phyloP scores from a whole-genome alignment of 2,888 invertebrate genomes.

The Meiosimyza platycephala region DNA sequence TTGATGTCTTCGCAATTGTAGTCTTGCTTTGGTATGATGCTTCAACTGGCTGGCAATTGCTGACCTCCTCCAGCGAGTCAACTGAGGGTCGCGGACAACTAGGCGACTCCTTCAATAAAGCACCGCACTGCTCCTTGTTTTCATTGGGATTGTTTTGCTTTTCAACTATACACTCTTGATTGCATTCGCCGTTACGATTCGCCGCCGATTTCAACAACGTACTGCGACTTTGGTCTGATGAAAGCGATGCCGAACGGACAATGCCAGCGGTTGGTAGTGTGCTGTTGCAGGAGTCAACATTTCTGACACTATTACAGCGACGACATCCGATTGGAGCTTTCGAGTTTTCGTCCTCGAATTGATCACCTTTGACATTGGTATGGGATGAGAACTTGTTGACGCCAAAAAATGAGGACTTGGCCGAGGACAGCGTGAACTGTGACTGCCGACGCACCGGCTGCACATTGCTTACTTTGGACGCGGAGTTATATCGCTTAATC shows the following conservation, averaged over 20 bases:
- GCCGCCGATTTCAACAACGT: neutral
- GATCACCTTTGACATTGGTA: conserved; percentile 21
- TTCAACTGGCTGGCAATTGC: conserved; percentile 43
- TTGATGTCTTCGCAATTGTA: conserved; percentile 61
- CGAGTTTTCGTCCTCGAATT: neutral
- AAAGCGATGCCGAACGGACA: neutral
- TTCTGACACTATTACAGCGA: conserved; percentile 17
- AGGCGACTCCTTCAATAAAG: neutral
- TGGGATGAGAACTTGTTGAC: conserved; percentile 43
- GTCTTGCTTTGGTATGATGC: conserved; percentile 62
- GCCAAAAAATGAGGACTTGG: conserved; percentile 55
- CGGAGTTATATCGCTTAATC: conserved; percentile 60
- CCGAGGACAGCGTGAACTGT: conserved; percentile 51
- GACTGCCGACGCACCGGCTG: conserved; percentile 33
- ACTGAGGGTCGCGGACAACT: conserved; percentile 6
- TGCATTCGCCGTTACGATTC: conserved; percentile 23
- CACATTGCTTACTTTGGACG: conserved; percentile 47
- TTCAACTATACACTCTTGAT: neutral
- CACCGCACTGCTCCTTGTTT: neutral
- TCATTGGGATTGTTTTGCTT: conserved; percentile 23
- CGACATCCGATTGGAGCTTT: conserved; percentile 1
- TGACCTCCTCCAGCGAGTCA: conserved; percentile 42
- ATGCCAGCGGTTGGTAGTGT: neutral
- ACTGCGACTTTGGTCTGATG: too few relatives aligned
- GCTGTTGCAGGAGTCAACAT: too few relatives aligned